These are phyloP conservation scores for Microctenopoma steveboyesi DNA, from an alignment of 2,797 vertebrate species.

Conservation along the genomic window DNA sequence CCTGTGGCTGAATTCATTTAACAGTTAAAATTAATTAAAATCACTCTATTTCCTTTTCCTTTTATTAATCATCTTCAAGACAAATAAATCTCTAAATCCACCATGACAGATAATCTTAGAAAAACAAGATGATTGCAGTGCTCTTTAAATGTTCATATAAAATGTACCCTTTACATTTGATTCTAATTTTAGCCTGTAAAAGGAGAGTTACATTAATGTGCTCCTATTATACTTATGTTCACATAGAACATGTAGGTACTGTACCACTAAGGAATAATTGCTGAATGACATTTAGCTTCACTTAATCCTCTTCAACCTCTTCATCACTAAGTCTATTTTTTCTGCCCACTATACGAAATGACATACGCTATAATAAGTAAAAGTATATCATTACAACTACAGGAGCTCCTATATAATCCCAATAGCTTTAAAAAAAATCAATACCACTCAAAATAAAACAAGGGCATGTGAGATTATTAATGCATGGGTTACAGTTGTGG, in stretches of 20 bases:
- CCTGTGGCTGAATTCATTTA: constrained; percentile 41
- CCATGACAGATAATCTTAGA: constrained; percentile 49
- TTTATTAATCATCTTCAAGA: constrained; percentile 28
- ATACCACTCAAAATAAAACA: too few relatives aligned
- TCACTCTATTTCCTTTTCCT: constrained; percentile 6
- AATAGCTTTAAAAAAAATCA: too few relatives aligned
- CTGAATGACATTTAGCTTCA: constrained; percentile 31
- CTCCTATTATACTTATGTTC: constrained; percentile 28
- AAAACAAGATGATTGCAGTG: constrained; percentile 43
- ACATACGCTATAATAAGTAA: too few relatives aligned
- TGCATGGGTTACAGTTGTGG: too few relatives aligned
- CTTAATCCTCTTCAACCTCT: neutral
- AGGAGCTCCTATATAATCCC: too few relatives aligned
- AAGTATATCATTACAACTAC: too few relatives aligned
- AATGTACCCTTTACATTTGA: constrained; percentile 58
- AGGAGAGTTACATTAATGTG: constrained; percentile 16
- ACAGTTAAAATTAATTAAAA: constrained; percentile 49
- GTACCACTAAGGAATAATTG: constrained; percentile 12
- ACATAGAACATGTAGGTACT: constrained; percentile 10
- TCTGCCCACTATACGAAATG: too few relatives aligned
- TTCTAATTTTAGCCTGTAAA: constrained; percentile 46
- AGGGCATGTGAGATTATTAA: too few relatives aligned
- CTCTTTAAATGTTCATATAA: constrained; percentile 47
- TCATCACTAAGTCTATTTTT: too few relatives aligned
- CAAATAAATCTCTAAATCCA: constrained; percentile 50